A percentile compares a stretch with the other conserved stretches of the same genome.
Conservation (phyloP, 2,797 vertebrate species). For the Emydoidea blandingii region DNA sequence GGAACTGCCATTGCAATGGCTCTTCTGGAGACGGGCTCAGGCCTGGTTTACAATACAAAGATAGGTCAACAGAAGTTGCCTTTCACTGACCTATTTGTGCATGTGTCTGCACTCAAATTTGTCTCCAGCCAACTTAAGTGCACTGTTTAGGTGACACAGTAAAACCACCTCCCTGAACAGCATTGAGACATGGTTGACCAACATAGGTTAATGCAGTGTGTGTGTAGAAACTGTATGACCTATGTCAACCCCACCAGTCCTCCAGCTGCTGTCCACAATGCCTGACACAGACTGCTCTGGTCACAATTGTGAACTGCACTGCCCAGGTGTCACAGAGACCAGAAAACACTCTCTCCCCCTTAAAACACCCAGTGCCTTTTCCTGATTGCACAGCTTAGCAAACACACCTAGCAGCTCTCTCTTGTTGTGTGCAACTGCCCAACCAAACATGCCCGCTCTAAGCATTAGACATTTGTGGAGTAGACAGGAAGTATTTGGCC, state of each 20-base stretch:
- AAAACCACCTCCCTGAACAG: background rate
- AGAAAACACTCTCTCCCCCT: background rate
- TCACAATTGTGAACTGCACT: background rate
- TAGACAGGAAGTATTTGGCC: background rate
- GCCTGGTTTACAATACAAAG: background rate
- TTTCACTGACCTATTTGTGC: background rate
- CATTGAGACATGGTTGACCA: background rate
- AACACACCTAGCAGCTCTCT: background rate
- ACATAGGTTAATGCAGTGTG: background rate
- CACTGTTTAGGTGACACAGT: background rate
- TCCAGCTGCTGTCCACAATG: background rate
- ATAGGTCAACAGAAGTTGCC: background rate
- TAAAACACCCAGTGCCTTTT: background rate
- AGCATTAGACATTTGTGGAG: background rate
- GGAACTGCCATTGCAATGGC: background rate
- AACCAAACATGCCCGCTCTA: background rate
- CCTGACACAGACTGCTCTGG: background rate
- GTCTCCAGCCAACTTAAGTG: background rate
- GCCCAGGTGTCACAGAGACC: background rate
- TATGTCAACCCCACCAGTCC: background rate
- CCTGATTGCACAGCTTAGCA: background rate
- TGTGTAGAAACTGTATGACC: background rate
- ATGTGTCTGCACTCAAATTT: background rate
- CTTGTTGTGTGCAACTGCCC: background rate
- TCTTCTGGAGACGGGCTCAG: background rate